A percentile compares a stretch with the other conserved stretches of the same genome.
These are phyloP conservation scores for Lutraria lutraria DNA, from an alignment of 2,888 invertebrate species.

Conservation along the genomic window DNA sequence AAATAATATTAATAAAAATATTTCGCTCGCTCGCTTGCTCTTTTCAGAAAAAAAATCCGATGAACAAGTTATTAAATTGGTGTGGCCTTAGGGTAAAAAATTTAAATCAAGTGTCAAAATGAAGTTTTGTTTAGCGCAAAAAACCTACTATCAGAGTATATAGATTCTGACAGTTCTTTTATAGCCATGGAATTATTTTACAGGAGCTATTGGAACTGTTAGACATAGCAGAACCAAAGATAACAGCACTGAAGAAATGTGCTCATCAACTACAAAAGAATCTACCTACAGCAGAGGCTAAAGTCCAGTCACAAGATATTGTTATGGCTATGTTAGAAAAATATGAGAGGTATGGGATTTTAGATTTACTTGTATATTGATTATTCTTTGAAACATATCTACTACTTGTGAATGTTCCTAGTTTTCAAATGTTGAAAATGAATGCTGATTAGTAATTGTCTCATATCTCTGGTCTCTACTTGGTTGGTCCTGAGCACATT, in stretches of 20 bases:
- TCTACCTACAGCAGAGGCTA: constrained; percentile 83
- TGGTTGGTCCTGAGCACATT: no score
- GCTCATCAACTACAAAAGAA: constrained; percentile 77
- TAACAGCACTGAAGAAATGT: constrained; percentile 78
- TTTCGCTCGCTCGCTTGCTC: no score
- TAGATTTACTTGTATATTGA: background rate
- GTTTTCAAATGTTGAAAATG: background rate
- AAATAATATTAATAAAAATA: no score
- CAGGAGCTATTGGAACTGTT: constrained; percentile 74
- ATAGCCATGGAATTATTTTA: background rate
- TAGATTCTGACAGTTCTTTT: no score
- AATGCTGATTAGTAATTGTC: no score
- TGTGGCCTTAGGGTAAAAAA: no score
- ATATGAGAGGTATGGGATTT: constrained; percentile 79
- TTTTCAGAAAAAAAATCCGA: no score
- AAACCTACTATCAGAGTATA: no score
- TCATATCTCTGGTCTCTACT: no score
- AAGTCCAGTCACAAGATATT: constrained; percentile 80
- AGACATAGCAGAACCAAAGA: constrained; percentile 74
- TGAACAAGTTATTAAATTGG: no score
- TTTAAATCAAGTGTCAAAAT: no score
- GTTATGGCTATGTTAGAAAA: constrained; percentile 80
- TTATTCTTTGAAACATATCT: background rate
- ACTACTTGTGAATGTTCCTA: background rate
- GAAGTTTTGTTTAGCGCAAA: no score